Evolutionary conservation across 2,797 vertebrate species (phyloP), one percentile per base, ranked within the genome.

Genomic region (Aselliscus stoliczkanus): DNA sequence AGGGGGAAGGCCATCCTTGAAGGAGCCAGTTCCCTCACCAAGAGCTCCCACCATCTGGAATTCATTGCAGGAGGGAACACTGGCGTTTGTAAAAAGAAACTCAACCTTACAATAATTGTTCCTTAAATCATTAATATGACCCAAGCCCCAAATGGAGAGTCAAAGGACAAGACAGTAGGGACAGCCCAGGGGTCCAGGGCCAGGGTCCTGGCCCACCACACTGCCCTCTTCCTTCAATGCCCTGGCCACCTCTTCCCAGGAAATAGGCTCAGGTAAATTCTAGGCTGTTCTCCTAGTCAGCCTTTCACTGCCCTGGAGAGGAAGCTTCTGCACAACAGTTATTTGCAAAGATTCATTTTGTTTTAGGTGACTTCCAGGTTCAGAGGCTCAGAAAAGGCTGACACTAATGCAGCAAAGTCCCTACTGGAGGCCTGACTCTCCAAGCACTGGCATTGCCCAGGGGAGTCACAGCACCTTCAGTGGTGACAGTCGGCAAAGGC

Each of bases 1-100:
- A 88, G 97, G 96, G 97, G 97, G 98, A 97, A 96, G 98, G 98
- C 98, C 98, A 97, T 98, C 98, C 98, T 98, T 42, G 76, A 96
- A 98, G 98, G 98, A 97, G 97, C 97, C 97, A 95, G 97, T 97
- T 98, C 97, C 98, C 98, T 98, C 98, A 98, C 98, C 83, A 97
- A 98, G 98, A 98, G 98, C 98, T 98, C 98, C 98, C 96, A 93
- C 98, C 99, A 99, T 99, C 99, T 99, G 98, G 98, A 99, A 99
- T 5, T 93, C 98, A 99, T 99, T 99, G 98, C 88, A 95, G 97
- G 98, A 98, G 98, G 97, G 98, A 98, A 98, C 98, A 97, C 97
- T 98, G 98, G 98, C 92, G 96, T 98, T 98, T 98, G 98, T 98
- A 96, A 98, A 98, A 98, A 98, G 98, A 98, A 98, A 98, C 96